phyloP scores from a whole-genome alignment of 2,888 invertebrate genomes.

The Gnatocerus cornutus region DNA sequence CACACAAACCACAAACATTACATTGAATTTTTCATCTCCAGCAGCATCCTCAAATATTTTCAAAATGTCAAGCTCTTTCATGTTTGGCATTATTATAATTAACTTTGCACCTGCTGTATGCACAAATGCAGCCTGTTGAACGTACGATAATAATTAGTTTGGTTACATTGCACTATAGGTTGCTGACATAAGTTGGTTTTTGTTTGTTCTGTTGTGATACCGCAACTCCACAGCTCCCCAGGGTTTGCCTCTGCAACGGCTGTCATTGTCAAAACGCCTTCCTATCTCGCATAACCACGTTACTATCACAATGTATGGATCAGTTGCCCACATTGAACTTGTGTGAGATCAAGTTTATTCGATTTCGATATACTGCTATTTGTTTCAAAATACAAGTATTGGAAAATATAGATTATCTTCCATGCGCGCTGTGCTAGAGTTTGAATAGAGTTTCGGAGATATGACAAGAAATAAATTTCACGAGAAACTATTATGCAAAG shows the following conservation, averaged over 20 bases:
- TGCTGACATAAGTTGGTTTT: conserved; percentile 50
- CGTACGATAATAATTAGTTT: conserved; percentile 47
- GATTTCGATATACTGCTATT: conserved; percentile 3
- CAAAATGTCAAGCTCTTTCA: neutral
- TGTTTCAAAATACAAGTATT: neutral
- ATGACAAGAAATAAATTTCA: neutral
- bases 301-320: conserved; percentile 32
- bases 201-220: conserved; percentile 48
- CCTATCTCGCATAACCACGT: conserved; percentile 43
- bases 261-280: conserved; percentile 48
- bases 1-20: neutral
- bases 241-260: conserved; percentile 40
- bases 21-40: neutral
- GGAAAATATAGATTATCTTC: neutral
- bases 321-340: conserved; percentile 16
- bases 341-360: conserved; percentile 9
- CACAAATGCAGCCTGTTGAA: conserved; percentile 45
- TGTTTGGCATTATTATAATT: conserved; percentile 12
- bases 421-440: too few species aligned
- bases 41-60: conserved; percentile 5
- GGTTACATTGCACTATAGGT: conserved; percentile 35
- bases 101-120: conserved; percentile 40
- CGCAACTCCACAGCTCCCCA: conserved; percentile 39
- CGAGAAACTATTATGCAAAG: too few species aligned
- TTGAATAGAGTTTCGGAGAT: neutral